phyloP scores from a whole-genome alignment of 2,888 invertebrate species.

The Salticus scenicus region DNA sequence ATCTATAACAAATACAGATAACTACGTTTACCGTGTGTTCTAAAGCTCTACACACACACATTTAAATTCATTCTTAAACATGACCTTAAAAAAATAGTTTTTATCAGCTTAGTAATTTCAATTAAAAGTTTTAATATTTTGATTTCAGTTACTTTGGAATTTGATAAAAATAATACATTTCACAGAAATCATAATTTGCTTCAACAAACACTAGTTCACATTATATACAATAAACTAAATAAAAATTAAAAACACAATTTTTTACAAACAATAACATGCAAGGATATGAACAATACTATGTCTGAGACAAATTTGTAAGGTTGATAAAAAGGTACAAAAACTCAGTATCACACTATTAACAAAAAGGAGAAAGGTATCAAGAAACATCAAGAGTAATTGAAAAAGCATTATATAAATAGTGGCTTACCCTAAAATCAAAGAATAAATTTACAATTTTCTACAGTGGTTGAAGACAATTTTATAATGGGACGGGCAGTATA shows the following conservation, averaged over 20 bases:
- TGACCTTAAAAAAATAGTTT: conserved; percentile 40
- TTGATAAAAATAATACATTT: conserved; percentile 25
- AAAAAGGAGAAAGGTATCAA: background rate
- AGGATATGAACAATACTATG: background rate
- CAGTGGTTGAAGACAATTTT: too few species aligned
- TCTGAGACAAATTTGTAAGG: background rate
- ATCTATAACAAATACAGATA: background rate
- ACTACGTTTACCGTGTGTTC: background rate
- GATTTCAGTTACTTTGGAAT: conserved; percentile 50
- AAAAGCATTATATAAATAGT: too few species aligned
- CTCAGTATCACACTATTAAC: background rate
- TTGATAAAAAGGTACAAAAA: background rate
- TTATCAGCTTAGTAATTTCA: conserved; percentile 23
- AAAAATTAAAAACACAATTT: background rate
- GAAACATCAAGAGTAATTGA: too few species aligned
- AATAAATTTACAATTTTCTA: too few species aligned
- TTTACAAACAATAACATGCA: background rate
- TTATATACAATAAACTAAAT: conserved; percentile 8
- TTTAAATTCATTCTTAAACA: conserved; percentile 19
- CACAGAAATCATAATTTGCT: background rate
- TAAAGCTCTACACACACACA: background rate
- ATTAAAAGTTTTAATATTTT: conserved; percentile 42
- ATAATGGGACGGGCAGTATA: background rate
- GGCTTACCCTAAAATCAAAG: too few species aligned
- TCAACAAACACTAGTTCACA: background rate